Conservation (phyloP, 2,888 invertebrate species). For the Congeria kusceri region DNA sequence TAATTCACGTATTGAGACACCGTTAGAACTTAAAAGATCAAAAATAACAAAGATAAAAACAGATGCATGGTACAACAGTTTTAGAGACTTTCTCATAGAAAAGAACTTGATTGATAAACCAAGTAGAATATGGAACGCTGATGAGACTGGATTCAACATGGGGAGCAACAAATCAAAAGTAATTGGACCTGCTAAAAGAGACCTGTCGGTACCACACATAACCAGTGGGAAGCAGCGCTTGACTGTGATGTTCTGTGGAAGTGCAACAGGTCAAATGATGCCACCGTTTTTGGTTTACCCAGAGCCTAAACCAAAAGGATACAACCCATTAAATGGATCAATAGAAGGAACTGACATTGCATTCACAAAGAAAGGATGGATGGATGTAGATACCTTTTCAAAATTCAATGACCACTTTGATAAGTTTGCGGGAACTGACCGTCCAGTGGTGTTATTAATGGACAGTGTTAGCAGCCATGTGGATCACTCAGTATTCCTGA, state of each 20-base stretch:
- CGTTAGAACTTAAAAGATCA: slow-evolving; percentile 25
- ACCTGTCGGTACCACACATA: slow-evolving; percentile 27
- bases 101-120: slow-evolving; percentile 38
- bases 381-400: slow-evolving; percentile 29
- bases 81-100: slow-evolving; percentile 21
- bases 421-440: slow-evolving; percentile 36
- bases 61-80: slow-evolving; percentile 12
- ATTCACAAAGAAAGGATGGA: slow-evolving; percentile 41
- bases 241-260: too few relatives aligned
- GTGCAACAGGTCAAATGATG: too few relatives aligned
- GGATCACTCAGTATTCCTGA: slow-evolving; percentile 19
- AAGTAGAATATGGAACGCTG: slow-evolving; percentile 43
- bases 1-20: slow-evolving; percentile 22
- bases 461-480: slow-evolving; percentile 51
- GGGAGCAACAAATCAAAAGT: slow-evolving; percentile 20
- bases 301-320: slow-evolving; percentile 39
- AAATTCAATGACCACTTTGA: slow-evolving; percentile 51
- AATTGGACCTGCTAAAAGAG: slow-evolving; percentile 18
- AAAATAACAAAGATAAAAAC: slow-evolving; percentile 23
- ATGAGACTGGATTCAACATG: too few relatives aligned
- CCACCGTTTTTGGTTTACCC: slow-evolving; percentile 48
- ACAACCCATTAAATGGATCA: slow-evolving; percentile 46
- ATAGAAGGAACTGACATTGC: slow-evolving; percentile 36
- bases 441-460: slow-evolving; percentile 40
- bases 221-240: too few relatives aligned